These are phyloP conservation scores for Pogonomyrmex barbatus DNA, from an alignment of 1,140 invertebrate genomes.

Conservation along the genomic window DNA sequence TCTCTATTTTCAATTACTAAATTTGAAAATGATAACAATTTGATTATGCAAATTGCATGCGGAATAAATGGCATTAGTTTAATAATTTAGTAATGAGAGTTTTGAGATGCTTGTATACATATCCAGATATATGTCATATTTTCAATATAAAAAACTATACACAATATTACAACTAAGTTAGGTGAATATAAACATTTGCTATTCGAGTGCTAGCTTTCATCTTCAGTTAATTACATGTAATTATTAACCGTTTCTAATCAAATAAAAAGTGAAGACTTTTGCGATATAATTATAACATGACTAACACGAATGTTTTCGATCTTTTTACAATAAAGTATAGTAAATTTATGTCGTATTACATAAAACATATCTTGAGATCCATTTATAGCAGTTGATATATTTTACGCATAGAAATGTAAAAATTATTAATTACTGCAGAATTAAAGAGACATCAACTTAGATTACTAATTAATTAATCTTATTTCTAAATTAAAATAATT, in stretches of 20 bases:
- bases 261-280: not conserved
- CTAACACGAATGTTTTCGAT: not conserved
- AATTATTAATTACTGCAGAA: not conserved
- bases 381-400: not conserved
- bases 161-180: not conserved
- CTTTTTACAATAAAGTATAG: not conserved
- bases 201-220: not conserved
- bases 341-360: not conserved
- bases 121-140: not conserved
- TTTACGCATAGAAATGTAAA: not conserved
- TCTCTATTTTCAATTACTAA: not conserved
- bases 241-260: not conserved
- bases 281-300: not conserved
- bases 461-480: not conserved
- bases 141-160: not conserved
- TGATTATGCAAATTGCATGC: not conserved
- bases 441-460: not conserved
- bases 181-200: not conserved
- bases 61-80: not conserved
- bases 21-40: not conserved
- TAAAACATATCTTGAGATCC: constrained; percentile 13
- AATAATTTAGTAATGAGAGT: not conserved
- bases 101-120: not conserved
- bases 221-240: constrained; percentile 15
- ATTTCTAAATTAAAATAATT: constrained; percentile 38